Conservation (phyloP, 2,113 vertebrate genomes). For the Microtus montanus region DNA sequence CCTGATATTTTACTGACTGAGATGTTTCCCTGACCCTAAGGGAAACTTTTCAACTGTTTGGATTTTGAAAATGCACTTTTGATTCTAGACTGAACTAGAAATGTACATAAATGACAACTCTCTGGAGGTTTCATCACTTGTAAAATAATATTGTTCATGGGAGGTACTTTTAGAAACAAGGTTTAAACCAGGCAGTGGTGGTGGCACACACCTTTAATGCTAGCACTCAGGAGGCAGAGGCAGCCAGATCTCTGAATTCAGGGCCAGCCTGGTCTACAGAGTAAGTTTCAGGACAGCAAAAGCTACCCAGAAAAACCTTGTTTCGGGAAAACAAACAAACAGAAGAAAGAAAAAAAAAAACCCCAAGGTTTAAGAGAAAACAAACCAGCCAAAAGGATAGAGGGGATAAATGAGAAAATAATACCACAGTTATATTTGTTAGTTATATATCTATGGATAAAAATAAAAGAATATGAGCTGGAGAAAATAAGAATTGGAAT, state of each 20-base stretch:
- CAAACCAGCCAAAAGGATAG: not conserved
- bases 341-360: not conserved
- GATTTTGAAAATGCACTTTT: not conserved
- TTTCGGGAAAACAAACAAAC: not conserved
- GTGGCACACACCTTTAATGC: not conserved
- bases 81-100: slow-evolving; percentile 2
- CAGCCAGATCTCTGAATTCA: not conserved
- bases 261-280: not conserved
- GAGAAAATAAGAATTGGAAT: not conserved
- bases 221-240: not conserved
- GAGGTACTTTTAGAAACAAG: not conserved
- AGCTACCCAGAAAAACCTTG: not conserved
- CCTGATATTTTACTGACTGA: not conserved
- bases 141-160: not conserved
- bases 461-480: not conserved
- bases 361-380: not conserved
- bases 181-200: not conserved
- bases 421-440: not conserved
- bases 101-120: not conserved
- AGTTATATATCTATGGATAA: not conserved
- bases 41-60: not conserved
- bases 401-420: not conserved
- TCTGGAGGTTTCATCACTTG: not conserved
- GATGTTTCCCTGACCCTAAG: not conserved
- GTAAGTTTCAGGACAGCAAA: not conserved